Evolutionary conservation across 2,113 vertebrate species (phyloP).

Genomic region (Pterocles gutturalis): DNA sequence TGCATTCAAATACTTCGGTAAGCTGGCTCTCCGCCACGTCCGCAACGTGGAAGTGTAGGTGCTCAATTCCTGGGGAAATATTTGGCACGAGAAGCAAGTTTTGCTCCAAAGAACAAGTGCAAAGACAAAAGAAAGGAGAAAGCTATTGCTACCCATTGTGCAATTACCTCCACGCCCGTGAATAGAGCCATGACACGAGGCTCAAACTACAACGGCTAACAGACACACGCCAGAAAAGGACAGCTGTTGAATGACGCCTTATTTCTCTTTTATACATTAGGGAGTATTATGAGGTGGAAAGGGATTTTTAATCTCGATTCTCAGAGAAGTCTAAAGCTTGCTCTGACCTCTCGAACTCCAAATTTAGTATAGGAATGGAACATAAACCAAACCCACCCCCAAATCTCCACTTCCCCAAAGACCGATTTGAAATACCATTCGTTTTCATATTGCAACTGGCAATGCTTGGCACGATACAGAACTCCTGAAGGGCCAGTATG

Average conservation of each 20-base stretch:
- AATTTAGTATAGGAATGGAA: neutral
- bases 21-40: neutral
- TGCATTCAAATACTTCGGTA: rapidly evolving
- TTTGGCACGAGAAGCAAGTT: slow-evolving; percentile 54
- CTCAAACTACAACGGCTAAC: neutral
- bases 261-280: neutral
- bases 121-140: slow-evolving; percentile 26
- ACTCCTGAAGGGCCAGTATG: neutral
- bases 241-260: neutral
- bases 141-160: slow-evolving; percentile 23
- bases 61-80: neutral
- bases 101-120: slow-evolving; percentile 27
- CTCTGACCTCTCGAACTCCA: neutral
- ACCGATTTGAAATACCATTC: neutral
- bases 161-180: neutral
- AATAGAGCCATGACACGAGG: neutral
- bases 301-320: neutral
- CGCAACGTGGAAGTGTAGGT: neutral
- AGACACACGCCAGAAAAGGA: neutral
- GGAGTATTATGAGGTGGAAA: neutral
- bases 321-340: neutral
- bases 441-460: neutral
- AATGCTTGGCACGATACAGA: neutral
- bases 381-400: neutral
- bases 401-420: neutral